Percentiles rank a stretch among this genome's conserved stretches.
Conservation (phyloP, 2,797 vertebrate species). For the Enteromius treurensis region DNA sequence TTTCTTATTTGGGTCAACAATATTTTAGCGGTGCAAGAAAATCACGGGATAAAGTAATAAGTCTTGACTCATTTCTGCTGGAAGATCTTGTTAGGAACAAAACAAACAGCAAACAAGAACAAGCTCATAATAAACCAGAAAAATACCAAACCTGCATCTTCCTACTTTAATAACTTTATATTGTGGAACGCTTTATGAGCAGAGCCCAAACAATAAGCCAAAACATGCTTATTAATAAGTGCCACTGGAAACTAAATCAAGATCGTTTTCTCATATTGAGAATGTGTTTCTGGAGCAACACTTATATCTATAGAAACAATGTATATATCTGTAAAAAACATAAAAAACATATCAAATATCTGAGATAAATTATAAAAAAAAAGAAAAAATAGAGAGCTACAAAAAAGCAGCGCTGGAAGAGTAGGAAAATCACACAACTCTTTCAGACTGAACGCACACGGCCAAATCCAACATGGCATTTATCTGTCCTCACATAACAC, state of each 20-base stretch:
- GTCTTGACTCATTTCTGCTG: not conserved
- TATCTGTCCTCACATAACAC: slow-evolving; percentile 40
- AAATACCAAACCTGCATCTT: not conserved
- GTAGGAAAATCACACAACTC: not conserved
- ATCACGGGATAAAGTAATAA: not conserved
- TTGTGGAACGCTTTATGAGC: not conserved
- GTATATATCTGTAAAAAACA: not conserved
- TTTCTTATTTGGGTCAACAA: not conserved
- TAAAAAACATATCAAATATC: not conserved
- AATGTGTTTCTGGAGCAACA: not conserved
- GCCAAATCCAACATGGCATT: slow-evolving; percentile 27
- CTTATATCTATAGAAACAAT: not conserved
- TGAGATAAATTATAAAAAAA: not conserved
- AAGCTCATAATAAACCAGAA: not conserved
- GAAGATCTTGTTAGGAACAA: not conserved
- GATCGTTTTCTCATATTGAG: not conserved
- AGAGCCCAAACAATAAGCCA: not conserved
- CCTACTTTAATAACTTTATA: not conserved
- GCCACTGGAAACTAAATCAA: not conserved
- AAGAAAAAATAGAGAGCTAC: not conserved
- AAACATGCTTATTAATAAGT: not conserved
- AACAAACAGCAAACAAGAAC: not conserved
- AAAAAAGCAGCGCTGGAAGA: not conserved
- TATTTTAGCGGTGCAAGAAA: not conserved
- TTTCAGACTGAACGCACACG: slow-evolving; percentile 1